Percentiles rank a stretch among this genome's conserved stretches.
These are phyloP conservation scores for Drosophila mulleri DNA, from an alignment of 2,888 invertebrate species.

Conservation along the genomic window DNA sequence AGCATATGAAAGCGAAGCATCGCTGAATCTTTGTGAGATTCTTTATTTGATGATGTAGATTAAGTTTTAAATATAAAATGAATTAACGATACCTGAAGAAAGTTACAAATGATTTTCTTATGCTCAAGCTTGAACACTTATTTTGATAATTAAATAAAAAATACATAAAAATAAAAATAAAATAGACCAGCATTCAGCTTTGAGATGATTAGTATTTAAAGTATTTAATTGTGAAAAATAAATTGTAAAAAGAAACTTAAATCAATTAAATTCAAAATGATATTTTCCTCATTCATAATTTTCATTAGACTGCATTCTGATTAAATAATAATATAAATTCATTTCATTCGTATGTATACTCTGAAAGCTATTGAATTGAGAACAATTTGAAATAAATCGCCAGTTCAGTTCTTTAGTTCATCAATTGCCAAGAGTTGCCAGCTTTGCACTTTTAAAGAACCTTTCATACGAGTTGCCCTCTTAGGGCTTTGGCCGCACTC, in stretches of 20 bases:
- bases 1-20: too few species aligned
- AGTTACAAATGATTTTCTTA: too few species aligned
- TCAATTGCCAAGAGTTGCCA: conserved; percentile 2
- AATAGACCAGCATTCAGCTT: too few species aligned
- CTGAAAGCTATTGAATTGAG: background rate
- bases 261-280: background rate
- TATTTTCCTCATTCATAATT: background rate
- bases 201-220: too few species aligned
- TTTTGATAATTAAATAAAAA: background rate
- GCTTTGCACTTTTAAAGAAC: conserved; percentile 10
- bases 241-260: too few species aligned
- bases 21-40: too few species aligned
- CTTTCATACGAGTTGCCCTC: background rate
- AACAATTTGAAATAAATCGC: background rate
- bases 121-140: background rate
- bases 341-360: background rate
- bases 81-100: too few species aligned
- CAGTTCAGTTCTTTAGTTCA: background rate
- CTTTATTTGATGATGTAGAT: too few species aligned
- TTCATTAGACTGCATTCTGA: background rate
- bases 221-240: too few species aligned
- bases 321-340: background rate
- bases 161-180: too few species aligned
- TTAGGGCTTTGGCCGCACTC: background rate
- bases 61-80: too few species aligned